phyloP scores from a whole-genome alignment of 2,888 invertebrate species.

The Cerastis rubricosa region DNA sequence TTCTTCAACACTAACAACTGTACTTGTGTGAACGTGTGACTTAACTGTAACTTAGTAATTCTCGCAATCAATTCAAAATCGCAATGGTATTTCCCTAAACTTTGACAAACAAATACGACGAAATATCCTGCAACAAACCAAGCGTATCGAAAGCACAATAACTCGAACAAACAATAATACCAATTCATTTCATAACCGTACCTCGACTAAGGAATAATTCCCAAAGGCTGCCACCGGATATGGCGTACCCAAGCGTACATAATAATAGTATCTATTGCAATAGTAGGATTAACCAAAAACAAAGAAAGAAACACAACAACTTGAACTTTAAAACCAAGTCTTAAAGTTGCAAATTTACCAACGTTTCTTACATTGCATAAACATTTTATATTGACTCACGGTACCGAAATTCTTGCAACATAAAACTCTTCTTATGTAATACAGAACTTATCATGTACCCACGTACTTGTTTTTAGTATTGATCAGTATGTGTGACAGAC shows the following conservation, averaged over 20 bases:
- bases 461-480: neutral
- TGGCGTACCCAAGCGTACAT: conserved; percentile 49
- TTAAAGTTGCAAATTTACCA: conserved; percentile 13
- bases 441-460: neutral
- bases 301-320: neutral
- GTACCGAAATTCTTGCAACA: conserved; percentile 41
- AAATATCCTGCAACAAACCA: conserved; percentile 17
- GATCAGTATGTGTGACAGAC: too few species aligned
- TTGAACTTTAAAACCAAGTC: neutral
- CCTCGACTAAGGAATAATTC: conserved; percentile 53
- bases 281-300: conserved; percentile 33
- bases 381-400: conserved; percentile 49
- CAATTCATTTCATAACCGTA: conserved; percentile 54
- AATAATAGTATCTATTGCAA: conserved; percentile 45
- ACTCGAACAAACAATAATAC: conserved; percentile 22
- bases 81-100: neutral
- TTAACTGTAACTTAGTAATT: neutral
- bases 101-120: conserved; percentile 14
- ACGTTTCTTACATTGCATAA: conserved; percentile 56
- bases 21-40: too few species aligned
- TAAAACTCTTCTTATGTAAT: conserved; percentile 34
- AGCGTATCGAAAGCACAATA: conserved; percentile 47
- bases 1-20: too few species aligned
- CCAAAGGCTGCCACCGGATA: conserved; percentile 61
- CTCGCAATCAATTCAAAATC: neutral